A percentile compares a stretch with the other conserved stretches of the same genome.
Conservation (phyloP, 2,797 vertebrate species). For the Ctenopoma multispine region DNA sequence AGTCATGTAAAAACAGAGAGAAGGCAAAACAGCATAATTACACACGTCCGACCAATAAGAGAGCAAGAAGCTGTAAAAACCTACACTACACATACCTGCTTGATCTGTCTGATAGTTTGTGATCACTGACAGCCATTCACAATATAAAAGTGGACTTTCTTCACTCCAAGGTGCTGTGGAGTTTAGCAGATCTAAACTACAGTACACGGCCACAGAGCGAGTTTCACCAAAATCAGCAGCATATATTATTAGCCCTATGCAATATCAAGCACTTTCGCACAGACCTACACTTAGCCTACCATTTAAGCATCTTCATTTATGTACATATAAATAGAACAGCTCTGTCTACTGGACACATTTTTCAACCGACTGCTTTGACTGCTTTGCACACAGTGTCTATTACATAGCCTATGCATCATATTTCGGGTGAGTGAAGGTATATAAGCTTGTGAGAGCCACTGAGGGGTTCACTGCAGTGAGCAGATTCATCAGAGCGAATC, state of each 20-base stretch:
- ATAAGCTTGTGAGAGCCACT: slow-evolving; percentile 73
- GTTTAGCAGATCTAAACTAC: slow-evolving; percentile 41
- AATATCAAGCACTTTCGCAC: slow-evolving; percentile 87
- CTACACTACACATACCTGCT: background rate
- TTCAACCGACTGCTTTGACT: slow-evolving; percentile 79
- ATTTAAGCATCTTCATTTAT: slow-evolving; percentile 90
- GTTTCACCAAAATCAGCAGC: slow-evolving; percentile 83
- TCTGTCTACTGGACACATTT: slow-evolving; percentile 88
- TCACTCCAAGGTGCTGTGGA: slow-evolving; percentile 31
- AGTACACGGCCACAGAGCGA: slow-evolving; percentile 49
- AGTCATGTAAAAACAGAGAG: slow-evolving; percentile 4
- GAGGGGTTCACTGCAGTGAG: slow-evolving; percentile 82
- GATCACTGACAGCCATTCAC: background rate
- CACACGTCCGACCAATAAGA: background rate
- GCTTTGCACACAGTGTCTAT: slow-evolving; percentile 84
- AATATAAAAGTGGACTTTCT: slow-evolving; percentile 45
- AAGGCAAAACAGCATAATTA: background rate
- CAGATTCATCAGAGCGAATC: slow-evolving; percentile 81
- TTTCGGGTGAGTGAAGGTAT: slow-evolving; percentile 82
- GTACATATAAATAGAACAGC: slow-evolving; percentile 88
- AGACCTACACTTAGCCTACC: slow-evolving; percentile 79
- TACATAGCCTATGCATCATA: slow-evolving; percentile 86
- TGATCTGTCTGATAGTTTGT: slow-evolving; percentile 6
- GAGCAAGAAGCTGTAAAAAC: background rate
- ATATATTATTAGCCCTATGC: slow-evolving; percentile 85